Evolutionary conservation across 2,888 invertebrate genomes (phyloP).

Genomic region (Loripinus fragilis): DNA sequence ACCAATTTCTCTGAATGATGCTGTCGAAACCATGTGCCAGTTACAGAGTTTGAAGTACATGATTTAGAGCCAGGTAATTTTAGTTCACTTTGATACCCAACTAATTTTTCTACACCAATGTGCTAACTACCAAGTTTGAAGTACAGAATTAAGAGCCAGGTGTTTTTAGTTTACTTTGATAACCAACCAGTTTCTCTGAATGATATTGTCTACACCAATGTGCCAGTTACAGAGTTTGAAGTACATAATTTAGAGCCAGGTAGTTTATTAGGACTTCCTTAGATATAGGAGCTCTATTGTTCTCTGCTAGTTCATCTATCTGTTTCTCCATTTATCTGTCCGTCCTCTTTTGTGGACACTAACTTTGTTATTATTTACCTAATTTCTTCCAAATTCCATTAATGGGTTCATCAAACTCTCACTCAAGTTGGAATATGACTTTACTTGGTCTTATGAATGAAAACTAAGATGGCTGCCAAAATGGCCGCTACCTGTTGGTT

Average conservation of each 20-base stretch:
- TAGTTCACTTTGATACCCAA: slow-evolving; percentile 10
- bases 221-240: background rate
- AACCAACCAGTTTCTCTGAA: background rate
- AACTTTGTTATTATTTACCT: too few species aligned
- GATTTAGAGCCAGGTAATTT: background rate
- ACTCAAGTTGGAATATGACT: too few species aligned
- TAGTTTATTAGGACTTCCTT: too few species aligned
- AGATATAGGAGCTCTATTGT: too few species aligned
- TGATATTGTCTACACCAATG: background rate
- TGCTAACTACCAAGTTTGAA: background rate
- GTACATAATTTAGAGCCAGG: background rate
- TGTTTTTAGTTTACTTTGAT: slow-evolving; percentile 17
- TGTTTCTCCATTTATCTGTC: too few species aligned
- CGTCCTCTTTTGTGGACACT: too few species aligned
- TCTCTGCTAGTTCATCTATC: too few species aligned
- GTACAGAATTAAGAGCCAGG: slow-evolving; percentile 23
- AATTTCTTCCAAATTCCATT: too few species aligned
- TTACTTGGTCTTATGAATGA: too few species aligned
- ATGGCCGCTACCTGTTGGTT: too few species aligned
- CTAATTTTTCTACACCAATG: background rate
- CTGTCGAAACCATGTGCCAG: background rate
- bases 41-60: background rate
- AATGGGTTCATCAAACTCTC: too few species aligned
- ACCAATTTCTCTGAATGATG: background rate
- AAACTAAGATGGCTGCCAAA: too few species aligned